Conservation (phyloP, 1,140 invertebrate genomes). For the Bombus difficillimus region DNA sequence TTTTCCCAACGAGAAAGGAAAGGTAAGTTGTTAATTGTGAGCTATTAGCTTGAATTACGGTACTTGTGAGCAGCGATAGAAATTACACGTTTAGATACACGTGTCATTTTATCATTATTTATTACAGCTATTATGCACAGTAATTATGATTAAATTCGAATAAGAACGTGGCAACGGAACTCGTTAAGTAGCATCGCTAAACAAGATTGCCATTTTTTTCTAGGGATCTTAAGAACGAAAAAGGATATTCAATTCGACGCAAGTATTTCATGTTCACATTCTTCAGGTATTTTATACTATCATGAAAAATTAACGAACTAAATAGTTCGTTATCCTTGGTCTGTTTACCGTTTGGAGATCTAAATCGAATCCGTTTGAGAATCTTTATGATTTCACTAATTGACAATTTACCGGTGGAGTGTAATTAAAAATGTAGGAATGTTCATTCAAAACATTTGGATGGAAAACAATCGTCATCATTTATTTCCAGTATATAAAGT, state of each 20-base stretch:
- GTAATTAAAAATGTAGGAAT: background rate
- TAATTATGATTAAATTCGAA: background rate
- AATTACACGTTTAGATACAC: background rate
- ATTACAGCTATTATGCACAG: background rate
- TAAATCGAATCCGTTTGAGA: background rate
- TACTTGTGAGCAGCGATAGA: background rate
- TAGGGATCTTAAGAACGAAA: background rate
- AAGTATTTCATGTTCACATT: background rate
- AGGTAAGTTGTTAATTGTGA: background rate
- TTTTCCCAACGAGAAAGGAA: background rate
- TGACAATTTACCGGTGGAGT: background rate
- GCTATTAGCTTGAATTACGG: background rate
- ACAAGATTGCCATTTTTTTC: background rate
- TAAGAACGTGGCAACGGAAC: background rate
- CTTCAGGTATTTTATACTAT: background rate
- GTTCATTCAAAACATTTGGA: background rate
- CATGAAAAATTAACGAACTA: background rate
- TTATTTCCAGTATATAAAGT: no score
- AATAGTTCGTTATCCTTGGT: conserved; percentile 30
- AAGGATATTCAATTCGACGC: background rate
- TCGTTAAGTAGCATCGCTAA: background rate
- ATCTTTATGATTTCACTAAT: conserved; percentile 4
- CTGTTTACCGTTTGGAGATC: conserved; percentile 17
- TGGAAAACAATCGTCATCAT: no score
- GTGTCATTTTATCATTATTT: background rate